Base-by-base conservation (phyloP, 2,113 vertebrate genomes). In the Hiodon alosoides region DNA sequence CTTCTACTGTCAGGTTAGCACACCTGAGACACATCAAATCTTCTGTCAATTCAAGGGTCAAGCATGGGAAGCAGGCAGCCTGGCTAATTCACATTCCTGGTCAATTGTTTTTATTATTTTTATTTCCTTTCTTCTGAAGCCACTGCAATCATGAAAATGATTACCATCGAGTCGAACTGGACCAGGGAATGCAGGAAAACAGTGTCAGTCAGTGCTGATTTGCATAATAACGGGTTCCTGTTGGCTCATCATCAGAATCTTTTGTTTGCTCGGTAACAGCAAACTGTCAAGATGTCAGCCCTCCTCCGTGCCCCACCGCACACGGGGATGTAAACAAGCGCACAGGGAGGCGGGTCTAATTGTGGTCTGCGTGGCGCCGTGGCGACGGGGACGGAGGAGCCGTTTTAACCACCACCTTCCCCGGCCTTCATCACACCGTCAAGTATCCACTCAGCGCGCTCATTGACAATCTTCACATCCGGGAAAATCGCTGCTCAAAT, bases 201-300 rank as follows among this genome's bases (percentile, higher is more conserved):
- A 88, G 88, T 92, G 91, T 92, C 93, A 88, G 91, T 90, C 90
- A 90, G 90, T 90, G 83, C 73, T 88, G 90, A 94, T 95, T 95
- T 94, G 91, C 94, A 94, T 95, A 94, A 95, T 94, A 93, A 94
- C 93, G 90, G 93, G 91, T 91, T 93, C 91, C 71, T 80, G 89
- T 90, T 90, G 91, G 90, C 53, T 67, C 31, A 2, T 94, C 92
- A 93, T 93, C 92, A 93, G 91, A 90, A 93, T 92, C 90, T 93
- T 93, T 93, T 94, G 93, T 94, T 94, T 93, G 91, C 92, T 91
- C 90, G 92, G 92, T 91, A 92, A 93, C 91, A 91, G 90, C 91
- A 93, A 93, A 93, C 91, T 94, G 94, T 94, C 90, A 93, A 93
- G 94, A 94, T 94, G 94, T 94, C 94, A 93, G 50, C 72, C 17